These are phyloP conservation scores for Hippocampus kuda DNA, from an alignment of 2,797 vertebrate genomes.

Conservation along the genomic window DNA sequence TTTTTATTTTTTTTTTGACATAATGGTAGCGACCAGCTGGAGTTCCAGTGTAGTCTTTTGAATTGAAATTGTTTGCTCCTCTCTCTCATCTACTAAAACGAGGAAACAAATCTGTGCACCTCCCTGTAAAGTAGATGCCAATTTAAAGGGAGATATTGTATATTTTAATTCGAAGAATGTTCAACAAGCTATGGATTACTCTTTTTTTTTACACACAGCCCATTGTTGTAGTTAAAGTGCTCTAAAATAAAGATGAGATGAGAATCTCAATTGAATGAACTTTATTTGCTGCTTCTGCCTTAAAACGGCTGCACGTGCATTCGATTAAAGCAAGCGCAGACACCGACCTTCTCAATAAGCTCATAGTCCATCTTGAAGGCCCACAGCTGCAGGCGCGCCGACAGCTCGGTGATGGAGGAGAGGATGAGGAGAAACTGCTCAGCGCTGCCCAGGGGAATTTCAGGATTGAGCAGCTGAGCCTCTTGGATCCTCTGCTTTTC, in stretches of 20 bases:
- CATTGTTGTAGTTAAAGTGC: background rate
- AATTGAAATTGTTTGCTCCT: too few relatives aligned
- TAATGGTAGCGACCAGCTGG: too few relatives aligned
- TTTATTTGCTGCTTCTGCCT: background rate
- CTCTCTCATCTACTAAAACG: too few relatives aligned
- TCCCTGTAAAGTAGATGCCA: too few relatives aligned
- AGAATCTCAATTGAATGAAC: background rate
- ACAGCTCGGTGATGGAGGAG: conserved; percentile 92
- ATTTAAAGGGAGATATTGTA: background rate
- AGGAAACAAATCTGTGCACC: too few relatives aligned
- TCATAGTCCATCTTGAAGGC: conserved; percentile 99
- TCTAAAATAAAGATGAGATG: background rate
- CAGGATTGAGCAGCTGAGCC: conserved; percentile 87
- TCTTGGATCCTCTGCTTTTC: conserved; percentile 98
- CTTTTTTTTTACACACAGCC: too few relatives aligned
- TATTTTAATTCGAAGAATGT: background rate
- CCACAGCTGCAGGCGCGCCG: conserved; percentile 93
- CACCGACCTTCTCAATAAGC: conserved; percentile 87
- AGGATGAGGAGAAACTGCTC: conserved; percentile 95
- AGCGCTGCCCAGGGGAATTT: conserved; percentile 83
- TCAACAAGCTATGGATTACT: too few relatives aligned
- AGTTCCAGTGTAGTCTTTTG: too few relatives aligned
- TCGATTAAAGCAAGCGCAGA: background rate
- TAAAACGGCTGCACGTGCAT: background rate
- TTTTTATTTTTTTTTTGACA: too few relatives aligned